Conservation (phyloP, 2,797 vertebrate genomes). For the Acanthurus tractus region DNA sequence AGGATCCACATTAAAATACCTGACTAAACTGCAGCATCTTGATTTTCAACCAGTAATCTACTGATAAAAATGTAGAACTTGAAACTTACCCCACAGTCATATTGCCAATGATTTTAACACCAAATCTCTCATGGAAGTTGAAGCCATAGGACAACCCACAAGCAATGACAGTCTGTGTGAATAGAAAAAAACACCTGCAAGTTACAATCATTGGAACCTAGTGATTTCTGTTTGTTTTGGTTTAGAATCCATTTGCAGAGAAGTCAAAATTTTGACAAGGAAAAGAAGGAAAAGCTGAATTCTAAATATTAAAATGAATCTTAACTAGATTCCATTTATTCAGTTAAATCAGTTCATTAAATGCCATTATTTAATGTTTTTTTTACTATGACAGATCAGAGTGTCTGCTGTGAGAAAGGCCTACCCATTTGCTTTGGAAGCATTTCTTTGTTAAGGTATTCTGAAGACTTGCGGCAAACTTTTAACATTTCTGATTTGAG, state of each 20-base stretch:
- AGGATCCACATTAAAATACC: neutral
- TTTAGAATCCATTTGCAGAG: neutral
- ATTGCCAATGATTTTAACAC: conserved; percentile 86
- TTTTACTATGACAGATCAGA: no score
- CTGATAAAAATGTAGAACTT: neutral
- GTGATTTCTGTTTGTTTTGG: neutral
- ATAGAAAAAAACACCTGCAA: neutral
- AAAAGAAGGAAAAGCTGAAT: neutral
- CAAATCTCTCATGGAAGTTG: conserved; percentile 84
- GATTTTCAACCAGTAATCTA: neutral
- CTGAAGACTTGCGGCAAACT: neutral
- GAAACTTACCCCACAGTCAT: conserved; percentile 89
- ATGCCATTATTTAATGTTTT: no score
- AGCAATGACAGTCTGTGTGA: conserved; percentile 92
- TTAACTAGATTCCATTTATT: neutral
- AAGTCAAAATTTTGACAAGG: neutral
- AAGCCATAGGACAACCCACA: conserved; percentile 88
- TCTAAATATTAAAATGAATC: neutral
- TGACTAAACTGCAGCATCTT: neutral
- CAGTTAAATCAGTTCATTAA: no score
- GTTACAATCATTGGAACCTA: neutral
- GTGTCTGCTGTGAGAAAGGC: no score
- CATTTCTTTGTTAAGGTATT: neutral
- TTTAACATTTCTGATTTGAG: neutral
- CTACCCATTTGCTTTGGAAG: no score